Base-by-base conservation (phyloP, 2,888 invertebrate genomes). In the Gandaritis pyraliata region DNA sequence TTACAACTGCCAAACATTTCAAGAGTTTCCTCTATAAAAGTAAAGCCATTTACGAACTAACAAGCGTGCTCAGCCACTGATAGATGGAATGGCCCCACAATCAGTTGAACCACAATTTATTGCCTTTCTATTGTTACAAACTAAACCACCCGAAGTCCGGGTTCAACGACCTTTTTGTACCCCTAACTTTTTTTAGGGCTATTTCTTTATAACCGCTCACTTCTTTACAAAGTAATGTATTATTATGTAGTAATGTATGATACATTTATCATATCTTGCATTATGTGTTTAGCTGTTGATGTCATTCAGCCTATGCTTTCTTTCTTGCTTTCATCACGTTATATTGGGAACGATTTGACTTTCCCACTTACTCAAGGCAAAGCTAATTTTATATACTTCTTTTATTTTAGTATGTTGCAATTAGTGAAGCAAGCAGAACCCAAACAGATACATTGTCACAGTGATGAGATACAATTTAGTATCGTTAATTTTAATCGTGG, bases 221-320 rank as follows among this genome's bases (percentile, higher is more conserved):
- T 58, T 49, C 58, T 46, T n/a, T 33, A 11, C 43, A 43, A 38
- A 38, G 23, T 11, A 12, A 18, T 51, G 55, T 47, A 61, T 39
- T n/a, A n/a, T 46, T 45, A 33, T 30, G 15, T 13, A 30, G 41
- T 0, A 7, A 7, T 11, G 54, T 58, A 58, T n/a, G n/a, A n/a
- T n/a, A n/a, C n/a, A 58, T 63, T 39, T 58, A 62, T 62, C 58
- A 58, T 50, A 38, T 50, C 36, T 43, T 33, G 30, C 50, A 51
- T 51, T 51, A 36, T 45, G 29, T 36, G 3, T 23, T 53, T 38
- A 3, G 18, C 39, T 52, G 41, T 58, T 52, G 16, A 33, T 54
- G 45, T 54, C 46, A 33, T 50, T 54, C 36, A 46, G 58, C 50
- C 54, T n/a, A n/a, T n/a, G n/a, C n/a, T n/a, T n/a, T n/a, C n/a